Conservation (phyloP, 2,888 invertebrate species). For the Pyrgus malvae region DNA sequence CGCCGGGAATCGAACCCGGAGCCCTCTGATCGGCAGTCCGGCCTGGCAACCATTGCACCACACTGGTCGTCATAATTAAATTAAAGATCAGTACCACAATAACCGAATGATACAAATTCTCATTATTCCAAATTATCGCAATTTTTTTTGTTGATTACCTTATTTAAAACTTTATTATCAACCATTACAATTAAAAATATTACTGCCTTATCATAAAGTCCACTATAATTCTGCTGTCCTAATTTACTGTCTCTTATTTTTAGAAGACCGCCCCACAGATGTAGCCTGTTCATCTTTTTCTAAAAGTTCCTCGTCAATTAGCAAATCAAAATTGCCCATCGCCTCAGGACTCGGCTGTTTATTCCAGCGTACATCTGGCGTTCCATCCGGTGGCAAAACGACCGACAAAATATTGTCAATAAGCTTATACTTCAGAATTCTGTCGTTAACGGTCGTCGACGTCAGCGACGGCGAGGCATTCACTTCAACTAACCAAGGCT, state of each 20-base stretch:
- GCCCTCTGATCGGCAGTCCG: too few relatives aligned
- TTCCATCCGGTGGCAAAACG: slow-evolving; percentile 92
- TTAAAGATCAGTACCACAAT: too few relatives aligned
- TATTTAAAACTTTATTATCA: background rate
- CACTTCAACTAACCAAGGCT: slow-evolving; percentile 95
- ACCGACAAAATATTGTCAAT: slow-evolving; percentile 96
- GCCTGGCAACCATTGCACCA: too few relatives aligned
- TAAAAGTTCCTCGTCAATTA: slow-evolving; percentile 92
- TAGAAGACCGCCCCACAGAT: background rate
- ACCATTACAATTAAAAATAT: background rate
- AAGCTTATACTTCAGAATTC: slow-evolving; percentile 96
- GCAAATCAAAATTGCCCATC: slow-evolving; percentile 91
- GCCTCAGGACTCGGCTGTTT: slow-evolving; percentile 88
- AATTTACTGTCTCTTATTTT: slow-evolving; percentile 15
- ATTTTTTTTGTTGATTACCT: too few relatives aligned
- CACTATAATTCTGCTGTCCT: background rate
- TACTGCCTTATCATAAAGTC: background rate
- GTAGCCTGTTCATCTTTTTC: slow-evolving; percentile 80
- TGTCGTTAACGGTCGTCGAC: slow-evolving; percentile 96
- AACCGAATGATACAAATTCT: too few relatives aligned
- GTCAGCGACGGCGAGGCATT: slow-evolving; percentile 97
- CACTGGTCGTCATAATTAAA: too few relatives aligned
- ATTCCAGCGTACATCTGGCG: slow-evolving; percentile 95
- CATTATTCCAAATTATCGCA: too few relatives aligned
- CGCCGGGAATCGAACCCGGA: too few relatives aligned